Evolutionary conservation across 2,888 invertebrate genomes (phyloP).

Genomic region (Lamproptera curius): DNA sequence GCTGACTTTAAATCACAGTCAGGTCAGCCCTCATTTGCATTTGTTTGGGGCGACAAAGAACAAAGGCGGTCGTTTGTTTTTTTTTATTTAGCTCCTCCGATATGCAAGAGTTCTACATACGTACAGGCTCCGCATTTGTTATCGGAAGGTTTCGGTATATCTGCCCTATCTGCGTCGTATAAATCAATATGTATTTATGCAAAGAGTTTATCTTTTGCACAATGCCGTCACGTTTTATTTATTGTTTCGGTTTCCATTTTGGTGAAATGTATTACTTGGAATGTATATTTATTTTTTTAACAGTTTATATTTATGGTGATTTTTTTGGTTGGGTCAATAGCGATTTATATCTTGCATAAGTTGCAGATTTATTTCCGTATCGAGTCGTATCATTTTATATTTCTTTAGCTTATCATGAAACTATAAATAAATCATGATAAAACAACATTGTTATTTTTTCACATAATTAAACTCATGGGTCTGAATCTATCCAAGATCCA

Average conservation of each 20-base stretch:
- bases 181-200: constrained; percentile 38
- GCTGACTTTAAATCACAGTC: constrained; percentile 62
- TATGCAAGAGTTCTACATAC: constrained; percentile 14
- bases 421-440: too few species aligned
- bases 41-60: constrained; percentile 71
- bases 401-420: too few species aligned
- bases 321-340: too few species aligned
- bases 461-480: too few species aligned
- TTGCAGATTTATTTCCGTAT: too few species aligned
- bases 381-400: too few species aligned
- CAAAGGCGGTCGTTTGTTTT: constrained; percentile 45
- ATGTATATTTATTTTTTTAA: too few species aligned
- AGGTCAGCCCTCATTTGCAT: constrained; percentile 63
- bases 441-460: too few species aligned
- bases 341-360: too few species aligned
- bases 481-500: too few species aligned
- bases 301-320: too few species aligned
- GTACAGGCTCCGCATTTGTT: constrained; percentile 26
- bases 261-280: constrained; percentile 6
- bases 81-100: constrained; percentile 20
- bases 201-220: constrained; percentile 22
- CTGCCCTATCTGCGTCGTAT: constrained; percentile 52
- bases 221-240: constrained; percentile 21
- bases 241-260: constrained; percentile 10
- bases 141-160: constrained; percentile 20